phyloP scores from a whole-genome alignment of 2,888 invertebrate species.

The Tenthredo livida region DNA sequence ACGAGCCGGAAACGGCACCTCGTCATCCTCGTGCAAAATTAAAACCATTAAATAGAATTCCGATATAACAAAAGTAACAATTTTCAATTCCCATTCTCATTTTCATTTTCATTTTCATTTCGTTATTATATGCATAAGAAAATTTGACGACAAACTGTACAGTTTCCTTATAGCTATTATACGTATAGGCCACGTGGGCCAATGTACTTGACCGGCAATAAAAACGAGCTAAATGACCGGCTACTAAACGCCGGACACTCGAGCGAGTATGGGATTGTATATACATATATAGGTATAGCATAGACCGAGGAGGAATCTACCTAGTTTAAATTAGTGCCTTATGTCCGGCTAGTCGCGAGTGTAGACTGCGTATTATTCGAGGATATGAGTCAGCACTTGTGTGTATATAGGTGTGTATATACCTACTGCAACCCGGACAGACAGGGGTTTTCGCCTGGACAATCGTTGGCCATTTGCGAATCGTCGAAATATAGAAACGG shows the following conservation, averaged over 20 bases:
- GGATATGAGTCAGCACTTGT: constrained; percentile 40
- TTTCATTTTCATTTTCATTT: no score
- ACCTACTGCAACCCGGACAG: constrained; percentile 54
- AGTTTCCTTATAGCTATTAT: no score
- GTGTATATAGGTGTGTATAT: no score
- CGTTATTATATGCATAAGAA: neutral
- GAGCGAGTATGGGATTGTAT: neutral
- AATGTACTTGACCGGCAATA: neutral
- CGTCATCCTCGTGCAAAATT: constrained; percentile 8
- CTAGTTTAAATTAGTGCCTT: constrained; percentile 49
- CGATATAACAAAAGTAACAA: no score
- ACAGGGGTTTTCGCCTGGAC: constrained; percentile 59
- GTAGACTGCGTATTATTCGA: constrained; percentile 45
- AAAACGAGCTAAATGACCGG: constrained; percentile 29
- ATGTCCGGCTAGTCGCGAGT: neutral
- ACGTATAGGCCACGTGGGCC: neutral
- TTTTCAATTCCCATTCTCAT: neutral
- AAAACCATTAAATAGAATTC: neutral
- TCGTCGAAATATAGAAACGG: neutral
- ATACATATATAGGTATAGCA: neutral
- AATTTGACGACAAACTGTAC: neutral
- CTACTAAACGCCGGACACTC: constrained; percentile 25
- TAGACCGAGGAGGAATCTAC: neutral
- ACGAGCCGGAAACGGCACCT: neutral
- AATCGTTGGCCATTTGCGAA: constrained; percentile 70